Evolutionary conservation across 2,113 vertebrate genomes (phyloP).

Genomic region (Gambusia affinis): DNA sequence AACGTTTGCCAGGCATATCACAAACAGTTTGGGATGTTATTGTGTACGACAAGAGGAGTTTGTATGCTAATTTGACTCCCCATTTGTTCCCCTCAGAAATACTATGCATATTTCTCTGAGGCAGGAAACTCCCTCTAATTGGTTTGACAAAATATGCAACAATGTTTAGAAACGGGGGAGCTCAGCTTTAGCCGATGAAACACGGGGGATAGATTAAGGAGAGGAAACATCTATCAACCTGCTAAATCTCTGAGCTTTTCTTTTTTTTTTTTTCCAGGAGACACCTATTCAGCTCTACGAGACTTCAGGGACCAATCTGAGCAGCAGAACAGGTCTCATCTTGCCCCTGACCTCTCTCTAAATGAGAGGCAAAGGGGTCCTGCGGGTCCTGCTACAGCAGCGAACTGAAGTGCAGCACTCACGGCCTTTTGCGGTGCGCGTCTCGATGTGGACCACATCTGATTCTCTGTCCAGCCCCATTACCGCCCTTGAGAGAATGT

Average conservation of each 20-base stretch:
- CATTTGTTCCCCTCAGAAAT: conserved; percentile 32
- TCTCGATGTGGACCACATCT: conserved; percentile 95
- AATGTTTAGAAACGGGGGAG: conserved; percentile 44
- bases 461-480: conserved; percentile 91
- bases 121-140: conserved; percentile 53
- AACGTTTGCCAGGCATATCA: conserved; percentile 10
- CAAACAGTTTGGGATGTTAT: conserved; percentile 22
- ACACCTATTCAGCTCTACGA: conserved; percentile 67
- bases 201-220: conserved; percentile 65
- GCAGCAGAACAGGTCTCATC: conserved; percentile 61
- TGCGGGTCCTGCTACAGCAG: conserved; percentile 49
- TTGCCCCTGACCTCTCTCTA: conserved; percentile 71
- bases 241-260: conserved; percentile 68
- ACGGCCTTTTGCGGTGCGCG: conserved; percentile 89
- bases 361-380: conserved; percentile 69
- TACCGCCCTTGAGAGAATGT: conserved; percentile 85
- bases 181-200: conserved; percentile 48
- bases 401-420: conserved; percentile 78
- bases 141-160: conserved; percentile 49
- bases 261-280: conserved; percentile 59
- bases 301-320: conserved; percentile 69
- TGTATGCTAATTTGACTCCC: conserved; percentile 44
- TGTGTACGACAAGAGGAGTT: conserved; percentile 29
- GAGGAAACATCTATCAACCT: conserved; percentile 67
- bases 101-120: conserved; percentile 23